Base-by-base conservation (phyloP, 2,113 vertebrate genomes). In the Meles meles region DNA sequence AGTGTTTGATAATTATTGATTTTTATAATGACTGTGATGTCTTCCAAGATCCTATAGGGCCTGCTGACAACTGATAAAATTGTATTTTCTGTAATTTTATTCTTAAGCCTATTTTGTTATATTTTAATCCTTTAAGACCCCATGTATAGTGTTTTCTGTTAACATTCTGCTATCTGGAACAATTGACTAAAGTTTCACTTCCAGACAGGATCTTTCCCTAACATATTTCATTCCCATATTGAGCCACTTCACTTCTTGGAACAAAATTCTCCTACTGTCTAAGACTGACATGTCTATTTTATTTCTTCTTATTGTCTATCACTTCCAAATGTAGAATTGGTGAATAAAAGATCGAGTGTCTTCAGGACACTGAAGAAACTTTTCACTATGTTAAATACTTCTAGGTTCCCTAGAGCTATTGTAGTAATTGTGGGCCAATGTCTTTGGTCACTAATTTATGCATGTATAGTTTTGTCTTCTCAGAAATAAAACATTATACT, bases 231-330 rank as follows among this genome's bases (percentile, higher is more conserved):
- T 95, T 94, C 34, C 18, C 34, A 52, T 59, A 37, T 65, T 65
- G 49, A 93, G 14, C 37, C 47, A 61, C n/a, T 83, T 96, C 47
- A 63, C 20, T 96, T 96, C 86, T 98, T 98, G 27, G 17, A 91
- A 96, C 69, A 96, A 98, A 96, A 92, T 96, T 93, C 25, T 96
- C 55, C 88, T 96, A 29, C 55, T 97, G 88, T 97, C 77, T 96
- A 92, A 89, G 96, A 95, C 87, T 92, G 81, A 47, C 79, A 39
- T 94, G 42, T 96, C 92, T 63, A 10, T 97, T 95, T 86, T 65
- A 79, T 61, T 98, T 98, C 83, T 92, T 98, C 81, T 92, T 91
- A 69, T 97, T 97, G 59, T 94, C 95, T 97, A 76, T 97, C 89
- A 96, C 0, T 2, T 98, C 69, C 98, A 97, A 97, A 42, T 90